Evolutionary conservation across 2,113 vertebrate species (phyloP), one percentile per base, ranked within the genome.

Genomic region (Promerops cafer): DNA sequence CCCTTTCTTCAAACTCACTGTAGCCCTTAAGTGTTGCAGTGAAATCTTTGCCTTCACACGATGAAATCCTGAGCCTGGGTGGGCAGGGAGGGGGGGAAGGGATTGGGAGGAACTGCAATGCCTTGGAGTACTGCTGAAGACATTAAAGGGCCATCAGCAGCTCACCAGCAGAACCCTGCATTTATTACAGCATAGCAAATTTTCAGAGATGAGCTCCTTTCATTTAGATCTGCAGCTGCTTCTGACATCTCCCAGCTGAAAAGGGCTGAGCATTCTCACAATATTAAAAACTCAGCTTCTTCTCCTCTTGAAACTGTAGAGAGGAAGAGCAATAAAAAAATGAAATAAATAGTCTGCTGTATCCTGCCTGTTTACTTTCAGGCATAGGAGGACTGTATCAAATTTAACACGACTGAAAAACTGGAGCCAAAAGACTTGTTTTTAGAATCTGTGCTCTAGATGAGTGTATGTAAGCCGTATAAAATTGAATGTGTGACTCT

Each of bases 231-330:
- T 95, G 92, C 94, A 97, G 96, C 85, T 95, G 93, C 94, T 91
- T 93, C 84, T 95, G 94, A 94, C 96, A 93, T 90, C 87, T 96
- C 95, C 95, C 91, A 96, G 89, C 61, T 96, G 95, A 96, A 97
- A 94, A 93, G 79, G 77, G 63, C 80, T 92, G 71, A 94, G 60
- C 87, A 49, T 40, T 82, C 82, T 93, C 56, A 8, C 90, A 95
- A 96, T 96, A 96, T 96, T 95, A 97, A 96, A 97, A 96, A 77
- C 80, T 68, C 77, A 88, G 79, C 72, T 90, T 87, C 89, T 82
- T 86, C 83, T 93, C 50, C 89, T 95, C 80, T 78, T 60, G 72
- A 93, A 96, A 72, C 81, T 42, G 60, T 47, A 31, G 83, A 74
- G 70, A 83, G 66, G 76, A 78, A 97, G 74, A 93, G 70, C 90